Evolutionary conservation across 1,140 invertebrate genomes (phyloP), one percentile per base, ranked within the genome.

Genomic region (Drosophila mojavensis): DNA sequence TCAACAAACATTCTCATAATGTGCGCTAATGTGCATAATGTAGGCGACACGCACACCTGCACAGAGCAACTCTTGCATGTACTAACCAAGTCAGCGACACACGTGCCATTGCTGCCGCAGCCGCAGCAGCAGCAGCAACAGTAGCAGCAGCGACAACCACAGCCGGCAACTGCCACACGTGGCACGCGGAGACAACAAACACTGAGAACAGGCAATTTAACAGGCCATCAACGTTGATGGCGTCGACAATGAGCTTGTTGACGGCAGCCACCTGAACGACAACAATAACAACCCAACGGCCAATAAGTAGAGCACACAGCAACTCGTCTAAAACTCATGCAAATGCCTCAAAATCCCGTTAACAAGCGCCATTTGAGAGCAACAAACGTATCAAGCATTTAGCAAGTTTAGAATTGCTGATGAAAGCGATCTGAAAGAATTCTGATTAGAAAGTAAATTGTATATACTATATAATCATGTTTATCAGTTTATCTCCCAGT

Each of bases 1-100:
- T 86, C 70, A 81, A 75, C 63, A 66, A 79, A 82, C 75, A 82
- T 72, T 79, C 78, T 89, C 79, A 88, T 88, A 88, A 88, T 88
- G 84, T 83, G 80, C 83, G 83, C 83, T 88, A 88, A 88, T 88
- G 83, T 88, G 84, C 79, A 88, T 88, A 89, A 88, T 88, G 79
- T 80, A 83, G 77, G 66, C 79, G 72, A 71, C 81, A 85, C 82
- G 81, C 81, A 86, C 56, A 85, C 78, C 50, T 85, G 69, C 78
- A 70, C 77, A 63, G 24, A 53, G 26, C 47, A 54, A 54, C 64
- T 67, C 48, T 54, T 28, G 51, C 41, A 48, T 30, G 30, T 4
- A 15, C 17, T 39, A 43, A 43, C 36, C 47, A 45, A 39, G 33
- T 30, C 13, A 39, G 36, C 59, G 47, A 28, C 51, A 66, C 71